Conservation (phyloP, 1,140 invertebrate species). For the Paracyclopina nana region DNA sequence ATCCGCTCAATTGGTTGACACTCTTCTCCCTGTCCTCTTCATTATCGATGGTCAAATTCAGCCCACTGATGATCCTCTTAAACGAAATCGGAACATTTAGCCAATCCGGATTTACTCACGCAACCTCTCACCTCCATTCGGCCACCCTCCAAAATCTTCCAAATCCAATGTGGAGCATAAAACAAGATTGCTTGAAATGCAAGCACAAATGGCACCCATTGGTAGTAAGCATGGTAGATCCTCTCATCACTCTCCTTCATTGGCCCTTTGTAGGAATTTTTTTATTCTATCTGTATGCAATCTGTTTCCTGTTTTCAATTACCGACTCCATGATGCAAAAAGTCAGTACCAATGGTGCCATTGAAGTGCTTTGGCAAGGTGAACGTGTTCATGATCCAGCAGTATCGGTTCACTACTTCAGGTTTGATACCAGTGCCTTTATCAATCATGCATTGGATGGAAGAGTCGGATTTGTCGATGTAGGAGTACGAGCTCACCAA, state of each 20-base stretch:
- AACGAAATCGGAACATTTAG: not conserved
- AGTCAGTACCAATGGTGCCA: not conserved
- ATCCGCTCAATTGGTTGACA: not conserved
- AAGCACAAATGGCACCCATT: slow-evolving; percentile 30
- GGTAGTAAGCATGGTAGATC: slow-evolving; percentile 27
- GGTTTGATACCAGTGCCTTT: not conserved
- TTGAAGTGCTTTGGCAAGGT: not conserved
- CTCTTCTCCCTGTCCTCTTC: slow-evolving; percentile 28
- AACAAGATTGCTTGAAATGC: slow-evolving; percentile 30
- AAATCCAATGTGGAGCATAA: slow-evolving; percentile 26
- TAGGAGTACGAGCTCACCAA: not conserved
- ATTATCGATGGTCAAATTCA: not conserved
- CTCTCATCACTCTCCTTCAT: slow-evolving; percentile 37
- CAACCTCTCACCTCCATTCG: not conserved
- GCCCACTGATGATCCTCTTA: not conserved
- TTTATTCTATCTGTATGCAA: too few species aligned
- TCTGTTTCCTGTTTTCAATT: too few species aligned
- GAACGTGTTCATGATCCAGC: not conserved
- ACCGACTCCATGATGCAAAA: not conserved
- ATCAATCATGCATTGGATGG: not conserved
- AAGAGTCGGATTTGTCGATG: not conserved
- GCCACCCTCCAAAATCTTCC: slow-evolving; percentile 22
- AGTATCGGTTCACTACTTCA: not conserved
- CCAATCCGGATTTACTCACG: not conserved
- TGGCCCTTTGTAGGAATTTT: not conserved